Evolutionary conservation across 2,888 invertebrate genomes (phyloP), one percentile per base, ranked within the genome.

Genomic region (Drosophila ustulata): DNA sequence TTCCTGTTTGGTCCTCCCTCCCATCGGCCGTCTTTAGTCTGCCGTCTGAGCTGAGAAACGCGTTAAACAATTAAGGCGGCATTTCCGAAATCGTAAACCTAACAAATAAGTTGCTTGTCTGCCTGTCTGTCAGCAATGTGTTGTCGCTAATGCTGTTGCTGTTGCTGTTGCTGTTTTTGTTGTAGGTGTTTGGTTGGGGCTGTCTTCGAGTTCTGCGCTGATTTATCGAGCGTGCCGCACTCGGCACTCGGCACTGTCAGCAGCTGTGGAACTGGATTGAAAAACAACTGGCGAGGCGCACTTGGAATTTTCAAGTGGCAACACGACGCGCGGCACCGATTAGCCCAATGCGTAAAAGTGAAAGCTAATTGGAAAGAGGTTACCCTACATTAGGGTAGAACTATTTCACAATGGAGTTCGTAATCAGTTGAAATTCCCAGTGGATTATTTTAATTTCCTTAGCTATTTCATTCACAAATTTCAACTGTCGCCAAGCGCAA

Each of bases 61-160:
- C 71, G 69, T 71, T 69, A 70, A 82, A 71, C 85, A 80, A 88
- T 88, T 84, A 85, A 66, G 68, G 58, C 64, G 64, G 68, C 64
- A 74, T 85, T 80, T 71, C 73, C 66, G 64, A 71, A 73, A 65
- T 64, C 65, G 68, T 66, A 58, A 78, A 68, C 63, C 71, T 62
- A 77, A 84, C 74, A 82, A 82, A 82, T 79, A 68, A 63, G 67
- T 66, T 70, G 55, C 58, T 61, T 61, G 64, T 55, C 61, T 50
- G 45, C 25, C 49, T 61, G 51, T 34, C 57, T 18, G 46, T 37
- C 47, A 13, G 43, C 46, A 8, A 11, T 58, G 47, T 39, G 41
- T 18, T 55, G 49, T 57, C 68, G 18, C 18, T 18, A 18, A 18
- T 18, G 43, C 52, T 65, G 59, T 66, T 67, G 43, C 47, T 65